Evolutionary conservation across 1,140 invertebrate genomes (phyloP).

Genomic region (Hesperophylax magnus): DNA sequence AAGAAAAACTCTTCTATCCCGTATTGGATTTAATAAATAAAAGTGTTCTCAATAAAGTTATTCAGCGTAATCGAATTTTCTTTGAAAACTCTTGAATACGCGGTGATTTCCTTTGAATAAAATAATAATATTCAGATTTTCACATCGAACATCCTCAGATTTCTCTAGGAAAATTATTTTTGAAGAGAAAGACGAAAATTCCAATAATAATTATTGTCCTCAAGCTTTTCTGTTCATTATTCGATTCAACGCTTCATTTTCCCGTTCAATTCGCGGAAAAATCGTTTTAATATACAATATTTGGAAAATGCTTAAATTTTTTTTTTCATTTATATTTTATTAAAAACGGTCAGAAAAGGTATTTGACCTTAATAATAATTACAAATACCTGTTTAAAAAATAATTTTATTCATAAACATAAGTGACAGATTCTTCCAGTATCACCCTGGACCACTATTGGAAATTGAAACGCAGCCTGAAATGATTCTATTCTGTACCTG

Average conservation of each 20-base stretch:
- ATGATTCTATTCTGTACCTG: no score
- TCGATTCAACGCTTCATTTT: neutral
- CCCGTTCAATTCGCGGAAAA: neutral
- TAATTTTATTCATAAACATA: no score
- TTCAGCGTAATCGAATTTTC: constrained; percentile 22
- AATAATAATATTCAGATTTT: neutral
- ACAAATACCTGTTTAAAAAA: no score
- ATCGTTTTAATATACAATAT: no score
- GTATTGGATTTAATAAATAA: neutral
- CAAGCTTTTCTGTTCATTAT: neutral
- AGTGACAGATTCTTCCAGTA: no score
- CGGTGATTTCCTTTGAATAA: constrained; percentile 20
- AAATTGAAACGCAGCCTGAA: no score
- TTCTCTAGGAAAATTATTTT: neutral
- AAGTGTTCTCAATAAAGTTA: constrained; percentile 1
- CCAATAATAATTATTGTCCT: neutral
- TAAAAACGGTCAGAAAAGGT: no score
- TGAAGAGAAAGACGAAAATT: neutral
- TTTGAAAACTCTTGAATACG: constrained; percentile 19
- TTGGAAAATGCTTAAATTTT: no score
- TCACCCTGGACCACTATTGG: no score
- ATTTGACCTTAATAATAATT: no score
- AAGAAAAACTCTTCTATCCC: no score
- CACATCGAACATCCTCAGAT: neutral
- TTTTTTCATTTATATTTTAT: no score